A percentile compares a stretch with the other conserved stretches of the same genome.
Evolutionary conservation across 2,797 vertebrate genomes (phyloP).

Genomic region (Malacoraja senta): DNA sequence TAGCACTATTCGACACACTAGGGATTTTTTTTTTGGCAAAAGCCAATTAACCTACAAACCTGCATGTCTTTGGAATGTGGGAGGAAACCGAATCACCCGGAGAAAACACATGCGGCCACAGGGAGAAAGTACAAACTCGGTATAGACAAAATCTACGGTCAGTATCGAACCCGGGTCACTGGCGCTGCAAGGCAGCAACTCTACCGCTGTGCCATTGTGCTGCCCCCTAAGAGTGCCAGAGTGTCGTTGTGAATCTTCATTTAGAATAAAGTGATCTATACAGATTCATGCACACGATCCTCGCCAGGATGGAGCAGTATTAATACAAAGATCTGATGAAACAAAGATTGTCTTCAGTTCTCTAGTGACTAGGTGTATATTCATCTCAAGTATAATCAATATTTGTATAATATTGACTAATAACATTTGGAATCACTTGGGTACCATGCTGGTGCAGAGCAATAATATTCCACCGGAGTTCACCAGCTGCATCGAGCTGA

Average conservation of each 20-base stretch:
- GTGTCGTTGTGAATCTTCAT: neutral
- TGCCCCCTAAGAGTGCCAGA: no score
- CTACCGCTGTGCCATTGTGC: no score
- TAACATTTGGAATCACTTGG: neutral
- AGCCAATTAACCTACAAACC: no score
- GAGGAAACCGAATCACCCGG: no score
- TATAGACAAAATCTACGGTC: no score
- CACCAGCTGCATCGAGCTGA: neutral
- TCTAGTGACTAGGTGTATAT: neutral
- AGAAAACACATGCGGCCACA: no score
- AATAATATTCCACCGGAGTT: neutral
- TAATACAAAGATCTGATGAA: neutral
- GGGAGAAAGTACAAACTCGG: no score
- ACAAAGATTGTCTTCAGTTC: neutral
- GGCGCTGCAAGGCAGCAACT: no score
- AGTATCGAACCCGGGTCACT: no score
- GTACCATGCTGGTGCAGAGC: neutral
- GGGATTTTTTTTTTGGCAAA: no score
- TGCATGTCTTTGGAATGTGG: no score
- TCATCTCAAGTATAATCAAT: conserved; percentile 21
- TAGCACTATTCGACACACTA: no score
- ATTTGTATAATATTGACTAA: conserved; percentile 4
- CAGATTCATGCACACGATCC: neutral
- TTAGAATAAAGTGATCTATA: neutral
- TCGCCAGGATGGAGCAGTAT: neutral